Evolutionary conservation across 2,797 vertebrate genomes (phyloP), one percentile per base, ranked within the genome.

Genomic region (Telmatherina bonti): DNA sequence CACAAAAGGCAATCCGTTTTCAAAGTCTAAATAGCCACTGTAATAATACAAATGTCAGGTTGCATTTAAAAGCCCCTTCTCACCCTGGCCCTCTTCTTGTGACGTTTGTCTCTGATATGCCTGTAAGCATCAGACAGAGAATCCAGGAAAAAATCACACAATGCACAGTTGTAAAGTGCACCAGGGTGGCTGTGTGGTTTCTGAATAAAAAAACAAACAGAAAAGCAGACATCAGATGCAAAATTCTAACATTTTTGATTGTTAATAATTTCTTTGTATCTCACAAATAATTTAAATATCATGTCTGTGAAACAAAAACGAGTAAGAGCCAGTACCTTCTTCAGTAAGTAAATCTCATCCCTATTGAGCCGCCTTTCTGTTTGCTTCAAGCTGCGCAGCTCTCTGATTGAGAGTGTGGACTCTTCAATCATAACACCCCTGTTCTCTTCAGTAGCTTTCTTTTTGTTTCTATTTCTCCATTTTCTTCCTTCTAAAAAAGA

Each of bases 91-190:
- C 76, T 96, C 84, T 93, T 97, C 90, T 96, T 97, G 88, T 99
- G 97, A 66, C 96, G 95, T 82, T 95, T 97, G 76, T 99, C 97
- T 93, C 95, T 94, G 80, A 96, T 94, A 81, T 99, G 97, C 76
- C 93, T 96, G 91, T 96, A 93, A 60, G 95, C 96, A 61, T 94
- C 95, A 29, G 93, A 79, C 87, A 97, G 76, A 0, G 96, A 96
- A 15, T 97, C 96, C 84, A 98, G 93, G 77, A 95, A 89, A 85
- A 95, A 70, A 58, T 96, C 96, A 90, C 97, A 98, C 62, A 98
- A 92, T 70, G 75, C 89, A 69, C 96, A 98, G 77, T 83, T 91
- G 56, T 97, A 98, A 73, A 95, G 91, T 60, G 96, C 95, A 81
- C 86, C 89, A 20, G 96, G 95, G 79, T 93, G 95, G 86, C 74